Conservation (phyloP, 2,888 invertebrate genomes). For the Leuctra nigra region DNA sequence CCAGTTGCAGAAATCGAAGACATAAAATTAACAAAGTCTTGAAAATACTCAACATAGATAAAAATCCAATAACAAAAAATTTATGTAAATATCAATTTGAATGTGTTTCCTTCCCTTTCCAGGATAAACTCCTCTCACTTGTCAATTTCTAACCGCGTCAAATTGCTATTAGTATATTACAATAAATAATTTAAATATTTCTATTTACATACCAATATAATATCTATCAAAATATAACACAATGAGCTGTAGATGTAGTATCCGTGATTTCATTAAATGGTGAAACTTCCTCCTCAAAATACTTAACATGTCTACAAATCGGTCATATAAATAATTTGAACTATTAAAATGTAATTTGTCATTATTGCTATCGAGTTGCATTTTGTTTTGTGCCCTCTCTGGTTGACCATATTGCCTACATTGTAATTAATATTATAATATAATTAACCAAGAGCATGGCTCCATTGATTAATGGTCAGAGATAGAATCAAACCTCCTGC, state of each 20-base stretch:
- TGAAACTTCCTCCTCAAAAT: slow-evolving; percentile 6
- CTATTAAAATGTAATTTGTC: slow-evolving; percentile 14
- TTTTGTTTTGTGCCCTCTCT: slow-evolving; percentile 18
- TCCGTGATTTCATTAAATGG: slow-evolving; percentile 10
- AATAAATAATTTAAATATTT: slow-evolving; percentile 28
- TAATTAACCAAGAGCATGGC: slow-evolving; percentile 22
- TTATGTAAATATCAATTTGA: slow-evolving; percentile 2
- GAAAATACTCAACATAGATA: slow-evolving; percentile 13
- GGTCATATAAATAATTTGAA: slow-evolving; percentile 7
- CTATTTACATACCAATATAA: slow-evolving; percentile 18
- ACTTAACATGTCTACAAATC: slow-evolving; percentile 12
- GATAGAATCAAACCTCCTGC: slow-evolving; percentile 15
- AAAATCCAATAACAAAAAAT: slow-evolving; percentile 14
- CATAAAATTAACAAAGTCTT: no score
- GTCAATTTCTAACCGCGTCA: neutral
- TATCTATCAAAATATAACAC: slow-evolving; percentile 20
- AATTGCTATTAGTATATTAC: slow-evolving; percentile 15
- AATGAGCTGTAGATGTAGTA: slow-evolving; percentile 18
- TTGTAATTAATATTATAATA: neutral
- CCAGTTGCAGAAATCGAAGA: slow-evolving; percentile 9
- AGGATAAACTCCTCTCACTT: slow-evolving; percentile 7
- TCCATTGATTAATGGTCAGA: slow-evolving; percentile 26
- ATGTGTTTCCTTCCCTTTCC: slow-evolving; percentile 3
- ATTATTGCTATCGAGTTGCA: slow-evolving; percentile 17
- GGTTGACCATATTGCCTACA: slow-evolving; percentile 5